Evolutionary conservation across 2,888 invertebrate species (phyloP), one percentile per base, ranked within the genome.

Genomic region (Pantelozetes paolii): DNA sequence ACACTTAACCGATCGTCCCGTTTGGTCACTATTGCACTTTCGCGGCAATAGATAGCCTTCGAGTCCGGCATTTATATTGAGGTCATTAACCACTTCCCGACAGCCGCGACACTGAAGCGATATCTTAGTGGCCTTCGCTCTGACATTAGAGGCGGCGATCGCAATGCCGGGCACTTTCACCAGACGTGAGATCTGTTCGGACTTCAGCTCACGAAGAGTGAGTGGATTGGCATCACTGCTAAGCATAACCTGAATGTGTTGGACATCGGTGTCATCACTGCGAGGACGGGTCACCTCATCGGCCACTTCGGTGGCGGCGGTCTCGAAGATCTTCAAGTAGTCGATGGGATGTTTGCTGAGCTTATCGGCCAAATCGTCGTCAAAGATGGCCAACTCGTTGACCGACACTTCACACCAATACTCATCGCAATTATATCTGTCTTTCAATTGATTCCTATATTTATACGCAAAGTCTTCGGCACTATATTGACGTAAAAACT

Each of bases 101-200:
- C 99, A 99, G 20, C 92, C 90, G 40, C 96, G 88, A 81, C 99
- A 99, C 84, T 98, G 97, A 75, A 99, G 90, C 0, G 96, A 90
- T 80, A 99, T 92, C 80, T 89, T 89, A 0, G 92, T 95, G 0
- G 98, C 98, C 83, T 99, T 99, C 0, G 97, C 91, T 83, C 90
- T 90, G 76, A 99, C 92, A 18, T 92, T 92, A 0, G 96, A 92
- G 0, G 96, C 94, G 71, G 95, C 89, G 74, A 98, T 90, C 26
- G 98, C 88, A 77, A 99, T 97, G 0, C 99, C 99, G 69, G 94
- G 91, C 76, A 99, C 90, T 85, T 96, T 97, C 0, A 98, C 90
- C 76, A 99, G 84, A 69, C 89, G 88, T 0, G 98, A 94, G 26
- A 99, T 96, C 79, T 90, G 89, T 78, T 94, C 91, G 0, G 96